A percentile compares a stretch with the other conserved stretches of the same genome.
phyloP scores from a whole-genome alignment of 2,113 vertebrate species.

The Ailurus styani region DNA sequence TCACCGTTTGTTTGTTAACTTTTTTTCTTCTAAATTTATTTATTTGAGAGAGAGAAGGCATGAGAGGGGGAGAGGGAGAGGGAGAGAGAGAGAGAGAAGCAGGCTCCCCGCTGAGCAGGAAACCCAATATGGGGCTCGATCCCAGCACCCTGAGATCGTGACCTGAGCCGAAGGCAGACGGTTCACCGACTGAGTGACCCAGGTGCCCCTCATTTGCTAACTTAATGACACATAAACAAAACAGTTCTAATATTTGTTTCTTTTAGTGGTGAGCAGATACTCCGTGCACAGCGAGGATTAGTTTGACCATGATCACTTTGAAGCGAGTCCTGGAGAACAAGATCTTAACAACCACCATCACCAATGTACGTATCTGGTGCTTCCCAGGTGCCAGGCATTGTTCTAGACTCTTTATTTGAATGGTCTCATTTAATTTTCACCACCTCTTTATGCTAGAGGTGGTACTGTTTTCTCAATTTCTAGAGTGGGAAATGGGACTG shows the following conservation, averaged over 20 bases:
- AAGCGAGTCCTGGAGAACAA: neutral
- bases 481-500: neutral
- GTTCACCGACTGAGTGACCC: no score
- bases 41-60: no score
- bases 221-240: neutral
- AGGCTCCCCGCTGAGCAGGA: no score
- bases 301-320: neutral
- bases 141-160: no score
- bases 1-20: neutral
- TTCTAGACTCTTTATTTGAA: neutral
- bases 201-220: neutral
- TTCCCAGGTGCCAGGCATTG: neutral
- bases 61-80: no score
- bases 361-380: neutral
- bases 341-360: neutral
- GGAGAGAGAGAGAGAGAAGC: no score
- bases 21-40: no score
- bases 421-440: neutral
- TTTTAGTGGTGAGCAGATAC: neutral
- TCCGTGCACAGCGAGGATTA: neutral
- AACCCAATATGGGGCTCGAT: no score
- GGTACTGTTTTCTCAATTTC: neutral
- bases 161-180: no score
- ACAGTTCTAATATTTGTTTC: neutral
- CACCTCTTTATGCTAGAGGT: neutral